Conservation (phyloP, 2,113 vertebrate species). For the Eulacestoma nigropectus region DNA sequence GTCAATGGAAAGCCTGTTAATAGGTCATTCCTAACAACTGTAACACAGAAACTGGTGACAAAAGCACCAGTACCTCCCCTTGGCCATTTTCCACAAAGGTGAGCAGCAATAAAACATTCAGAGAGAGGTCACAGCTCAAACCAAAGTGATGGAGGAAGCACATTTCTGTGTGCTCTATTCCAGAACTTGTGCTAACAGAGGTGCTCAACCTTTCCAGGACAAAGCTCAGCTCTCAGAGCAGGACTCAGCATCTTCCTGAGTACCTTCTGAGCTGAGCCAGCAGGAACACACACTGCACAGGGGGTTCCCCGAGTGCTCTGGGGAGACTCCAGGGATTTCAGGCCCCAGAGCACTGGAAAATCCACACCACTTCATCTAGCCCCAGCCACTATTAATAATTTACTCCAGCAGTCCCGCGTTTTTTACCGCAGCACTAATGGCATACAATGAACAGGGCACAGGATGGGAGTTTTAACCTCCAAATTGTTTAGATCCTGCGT, state of each 20-base stretch:
- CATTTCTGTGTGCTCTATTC: neutral
- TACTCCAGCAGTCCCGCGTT: fast-evolving
- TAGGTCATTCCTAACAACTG: neutral
- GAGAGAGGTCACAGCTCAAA: neutral
- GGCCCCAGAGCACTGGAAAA: neutral
- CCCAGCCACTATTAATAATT: neutral
- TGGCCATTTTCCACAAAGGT: neutral
- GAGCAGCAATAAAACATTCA: neutral
- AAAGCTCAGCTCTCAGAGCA: neutral
- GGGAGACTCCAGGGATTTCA: neutral
- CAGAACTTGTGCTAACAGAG: neutral
- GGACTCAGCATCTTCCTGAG: neutral
- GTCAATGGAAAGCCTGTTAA: neutral
- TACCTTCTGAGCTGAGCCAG: neutral
- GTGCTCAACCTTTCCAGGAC: neutral
- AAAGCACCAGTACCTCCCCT: neutral
- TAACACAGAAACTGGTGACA: neutral
- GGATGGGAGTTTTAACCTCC: neutral
- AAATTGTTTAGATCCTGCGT: neutral
- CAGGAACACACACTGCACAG: neutral
- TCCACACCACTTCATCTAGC: neutral
- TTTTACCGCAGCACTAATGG: neutral
- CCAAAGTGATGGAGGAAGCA: neutral
- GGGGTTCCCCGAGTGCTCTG: neutral
- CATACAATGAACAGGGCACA: neutral